Percentiles rank a stretch among this genome's conserved stretches.
Conservation (phyloP, 2,888 invertebrate species). For the Lydus trimaculatus region DNA sequence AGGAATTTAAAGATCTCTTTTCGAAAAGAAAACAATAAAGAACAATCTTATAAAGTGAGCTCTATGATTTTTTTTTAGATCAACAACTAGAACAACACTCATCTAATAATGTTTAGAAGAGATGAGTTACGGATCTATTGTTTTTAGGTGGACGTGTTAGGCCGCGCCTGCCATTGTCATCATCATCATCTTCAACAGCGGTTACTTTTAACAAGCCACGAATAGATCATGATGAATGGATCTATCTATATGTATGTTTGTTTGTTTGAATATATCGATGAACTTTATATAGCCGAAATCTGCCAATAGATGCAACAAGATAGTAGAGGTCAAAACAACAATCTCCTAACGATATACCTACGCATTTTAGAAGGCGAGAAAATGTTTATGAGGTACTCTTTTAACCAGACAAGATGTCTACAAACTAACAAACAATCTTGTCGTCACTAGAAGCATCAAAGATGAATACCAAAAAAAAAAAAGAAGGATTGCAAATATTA, state of each 20-base stretch:
- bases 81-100: background rate
- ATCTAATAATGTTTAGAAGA: constrained; percentile 16
- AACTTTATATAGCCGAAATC: constrained; percentile 16
- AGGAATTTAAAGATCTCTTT: constrained; percentile 6
- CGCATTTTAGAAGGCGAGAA: background rate
- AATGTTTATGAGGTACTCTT: background rate
- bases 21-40: background rate
- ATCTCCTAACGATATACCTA: background rate
- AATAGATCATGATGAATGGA: constrained; percentile 32
- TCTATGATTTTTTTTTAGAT: background rate
- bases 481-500: background rate
- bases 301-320: constrained; percentile 5
- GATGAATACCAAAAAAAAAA: background rate
- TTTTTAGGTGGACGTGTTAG: constrained; percentile 29
- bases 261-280: constrained; percentile 7
- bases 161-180: constrained; percentile 36
- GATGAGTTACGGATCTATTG: constrained; percentile 31
- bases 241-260: constrained; percentile 11
- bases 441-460: background rate
- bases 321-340: background rate
- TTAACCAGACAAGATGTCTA: constrained; percentile 1
- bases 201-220: constrained; percentile 25
- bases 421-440: constrained; percentile 4
- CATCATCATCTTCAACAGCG: constrained; percentile 23
- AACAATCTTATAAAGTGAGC: background rate